Base-by-base conservation (phyloP, 2,797 vertebrate genomes). In the Ctenopoma kingsleyae region DNA sequence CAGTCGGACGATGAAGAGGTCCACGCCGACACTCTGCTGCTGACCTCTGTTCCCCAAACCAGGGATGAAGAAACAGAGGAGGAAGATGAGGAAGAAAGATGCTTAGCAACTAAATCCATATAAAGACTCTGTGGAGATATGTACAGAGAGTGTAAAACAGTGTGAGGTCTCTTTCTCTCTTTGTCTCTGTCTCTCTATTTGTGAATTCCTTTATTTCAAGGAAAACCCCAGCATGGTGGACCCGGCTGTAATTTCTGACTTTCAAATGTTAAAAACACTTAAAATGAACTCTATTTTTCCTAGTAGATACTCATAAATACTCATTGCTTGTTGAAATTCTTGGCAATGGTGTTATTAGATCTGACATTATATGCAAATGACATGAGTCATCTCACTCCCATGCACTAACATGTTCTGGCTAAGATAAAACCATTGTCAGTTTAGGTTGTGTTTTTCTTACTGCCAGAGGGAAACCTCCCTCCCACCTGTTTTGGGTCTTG, bases 1-100 rank as follows among this genome's bases (percentile, higher is more conserved):
- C 96, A 97, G 83, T 97, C 96, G 0, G 97, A 98, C 2, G 95
- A 96, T 11, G 96, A 95, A 72, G 97, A 96, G 5, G 93, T 92
- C 57, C 93, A 93, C 13, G 94, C 89, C 22, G 96, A 96, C 93
- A 95, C 91, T 1, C 71, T 91, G 71, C 80, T 92, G 57, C 90
- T 93, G 68, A 92, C 87, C 69, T 87, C 89, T 6, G 76, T 78
- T 13, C 90, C 90, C 35, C 85, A 82, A 8, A 53, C 58, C 9
- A 81, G 88, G 58, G 90, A 92, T 52, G 91, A 91, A 50, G 92
- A 93, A 54, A 88, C 91, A 30, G 92, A 93, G 43, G 91, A 92
- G 22, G 91, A 93, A 19, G 86, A 91, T 0, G 88, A 89, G 25
- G 88, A 88, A 32, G 78, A 87, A 36, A 57, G 58, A 81, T 56